Evolutionary conservation across 2,888 invertebrate species (phyloP), one percentile per base, ranked within the genome.

Genomic region (Crematogaster levior): DNA sequence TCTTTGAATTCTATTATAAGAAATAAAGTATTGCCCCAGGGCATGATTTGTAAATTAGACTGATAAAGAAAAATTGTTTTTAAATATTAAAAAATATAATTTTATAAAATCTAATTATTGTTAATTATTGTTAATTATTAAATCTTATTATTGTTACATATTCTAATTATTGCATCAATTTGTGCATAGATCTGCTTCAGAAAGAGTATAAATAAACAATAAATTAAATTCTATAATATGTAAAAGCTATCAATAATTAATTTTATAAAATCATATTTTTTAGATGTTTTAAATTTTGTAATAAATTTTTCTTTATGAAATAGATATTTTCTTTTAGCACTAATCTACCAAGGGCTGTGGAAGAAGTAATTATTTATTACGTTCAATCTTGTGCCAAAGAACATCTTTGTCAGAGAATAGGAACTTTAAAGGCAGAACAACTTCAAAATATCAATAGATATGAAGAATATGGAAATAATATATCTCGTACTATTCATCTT

Each of bases 341-440:
- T 60, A 77, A 82, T 68, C 30, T 82, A 56, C n/a, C 68, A n/a
- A 30, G 3, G 3, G 3, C 51, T 18, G 34, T 82, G 9, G 70
- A 83, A 24, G 53, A 79, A 3, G 80, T 79, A 60, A 85, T 89
- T 56, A 83, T 79, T 65, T 81, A 74, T 61, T 30, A 81, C 15
- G 84, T 82, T 24, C 84, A 83, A 37, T 80, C 66, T 18, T 89
- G 86, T 66, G 61, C 72, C 46, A 74, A 80, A 53, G n/a, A 60
- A 0, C 34, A 46, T 37, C 51, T 84, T 56, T 87, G 85, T 58
- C 51, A 58, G 43, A 82, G 7, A 56, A n/a, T 66, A 27, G 60
- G 40, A 37, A 51, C 3, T 2, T 43, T 77, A 60, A 37, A 40
- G 18, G n/a, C 6, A 27, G 7, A 53, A 12, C 34, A 74, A 27